These are phyloP conservation scores for Macrostomum lignano DNA, from an alignment of 1,140 invertebrate genomes.

Conservation along the genomic window DNA sequence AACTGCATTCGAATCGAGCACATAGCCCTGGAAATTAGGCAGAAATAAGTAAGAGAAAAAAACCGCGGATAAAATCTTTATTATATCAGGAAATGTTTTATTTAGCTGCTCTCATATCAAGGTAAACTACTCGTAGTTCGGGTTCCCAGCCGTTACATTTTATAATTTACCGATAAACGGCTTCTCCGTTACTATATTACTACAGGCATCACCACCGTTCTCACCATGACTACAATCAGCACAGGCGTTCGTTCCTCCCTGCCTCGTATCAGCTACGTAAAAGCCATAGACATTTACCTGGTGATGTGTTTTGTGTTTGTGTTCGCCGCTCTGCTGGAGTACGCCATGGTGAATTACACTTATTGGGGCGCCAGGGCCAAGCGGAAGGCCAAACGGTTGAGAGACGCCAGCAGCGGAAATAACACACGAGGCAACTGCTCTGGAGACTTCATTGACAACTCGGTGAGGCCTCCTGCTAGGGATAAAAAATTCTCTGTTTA, in stretches of 20 bases:
- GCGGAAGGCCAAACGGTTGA: constrained; percentile 36
- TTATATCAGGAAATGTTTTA: neutral
- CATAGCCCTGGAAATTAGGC: too few relatives aligned
- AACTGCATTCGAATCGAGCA: too few relatives aligned
- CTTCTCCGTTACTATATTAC: too few relatives aligned
- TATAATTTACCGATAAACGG: neutral
- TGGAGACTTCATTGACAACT: too few relatives aligned
- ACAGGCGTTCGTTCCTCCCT: constrained; percentile 76
- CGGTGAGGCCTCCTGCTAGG: too few relatives aligned
- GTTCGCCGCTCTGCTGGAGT: constrained; percentile 78
- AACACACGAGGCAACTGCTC: too few relatives aligned
- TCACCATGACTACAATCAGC: constrained; percentile 97
- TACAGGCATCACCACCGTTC: constrained; percentile 72
- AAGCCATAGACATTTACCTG: constrained; percentile 90
- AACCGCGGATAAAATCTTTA: neutral
- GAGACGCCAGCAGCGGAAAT: too few relatives aligned
- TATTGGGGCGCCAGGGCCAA: constrained; percentile 78
- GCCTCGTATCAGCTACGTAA: constrained; percentile 81
- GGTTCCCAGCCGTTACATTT: constrained; percentile 6
- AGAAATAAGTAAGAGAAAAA: too few relatives aligned
- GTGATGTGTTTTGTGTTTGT: constrained; percentile 98
- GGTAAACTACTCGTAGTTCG: constrained; percentile 2
- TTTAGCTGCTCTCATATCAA: constrained; percentile 7
- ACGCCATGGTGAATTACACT: constrained; percentile 87
- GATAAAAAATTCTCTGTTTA: too few relatives aligned